A percentile compares a stretch with the other conserved stretches of the same genome.
Conservation (phyloP, 92 coral and sea anemone species). For the Desmophyllum pertusum region DNA sequence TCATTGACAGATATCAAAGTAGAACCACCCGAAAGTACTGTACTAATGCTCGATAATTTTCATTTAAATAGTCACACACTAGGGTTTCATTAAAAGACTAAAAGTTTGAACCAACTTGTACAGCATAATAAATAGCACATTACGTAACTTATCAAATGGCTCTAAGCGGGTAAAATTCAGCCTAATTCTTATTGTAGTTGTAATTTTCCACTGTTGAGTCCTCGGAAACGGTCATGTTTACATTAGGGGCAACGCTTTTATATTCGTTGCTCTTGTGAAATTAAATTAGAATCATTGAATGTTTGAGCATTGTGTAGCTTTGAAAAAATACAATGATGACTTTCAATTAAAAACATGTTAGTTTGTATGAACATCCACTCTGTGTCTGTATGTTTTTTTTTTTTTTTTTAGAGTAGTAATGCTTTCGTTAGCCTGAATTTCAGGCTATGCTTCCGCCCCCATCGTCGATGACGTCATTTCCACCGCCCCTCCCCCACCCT, state of each 20-base stretch:
- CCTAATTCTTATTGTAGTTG: not conserved
- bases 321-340: conserved; percentile 6
- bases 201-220: not conserved
- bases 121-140: not conserved
- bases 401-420: not conserved
- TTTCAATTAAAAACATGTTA: not conserved
- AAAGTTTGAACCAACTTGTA: not conserved
- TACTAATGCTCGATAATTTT: too few species aligned
- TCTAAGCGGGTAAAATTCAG: not conserved
- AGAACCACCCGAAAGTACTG: not conserved
- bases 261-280: not conserved
- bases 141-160: not conserved
- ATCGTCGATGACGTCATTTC: too few species aligned
- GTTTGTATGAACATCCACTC: not conserved
- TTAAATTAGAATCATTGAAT: not conserved
- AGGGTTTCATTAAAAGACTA: not conserved
- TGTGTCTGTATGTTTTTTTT: not conserved
- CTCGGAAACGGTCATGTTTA: not conserved
- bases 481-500: too few species aligned
- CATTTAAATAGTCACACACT: not conserved
- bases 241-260: not conserved
- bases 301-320: conserved; percentile 14
- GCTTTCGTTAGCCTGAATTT: not conserved
- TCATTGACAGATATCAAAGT: too few species aligned
- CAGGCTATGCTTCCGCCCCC: too few species aligned